phyloP scores from a whole-genome alignment of 2,797 vertebrate species.

The Myiothlypis coronata region DNA sequence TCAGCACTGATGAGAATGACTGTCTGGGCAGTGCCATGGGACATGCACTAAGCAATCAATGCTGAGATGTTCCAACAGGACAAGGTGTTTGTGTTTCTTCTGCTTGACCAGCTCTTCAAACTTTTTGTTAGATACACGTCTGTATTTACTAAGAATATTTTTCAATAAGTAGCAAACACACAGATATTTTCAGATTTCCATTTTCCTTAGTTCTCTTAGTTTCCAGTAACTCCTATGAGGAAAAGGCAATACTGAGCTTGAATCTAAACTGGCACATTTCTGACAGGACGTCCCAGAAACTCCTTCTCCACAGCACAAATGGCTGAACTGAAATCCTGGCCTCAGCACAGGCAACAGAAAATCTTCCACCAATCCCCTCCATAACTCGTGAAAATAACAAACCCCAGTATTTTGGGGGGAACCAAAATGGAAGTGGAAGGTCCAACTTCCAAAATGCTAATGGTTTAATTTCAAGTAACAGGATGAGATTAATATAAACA shows the following conservation, averaged over 20 bases:
- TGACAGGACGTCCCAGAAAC: not conserved
- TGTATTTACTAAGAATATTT: not conserved
- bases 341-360: not conserved
- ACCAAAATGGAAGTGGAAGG: not conserved
- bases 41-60: not conserved
- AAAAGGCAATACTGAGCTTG: not conserved
- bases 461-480: conserved; percentile 27
- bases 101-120: not conserved
- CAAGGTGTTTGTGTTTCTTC: not conserved
- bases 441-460: not conserved
- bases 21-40: not conserved
- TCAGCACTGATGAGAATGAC: not conserved
- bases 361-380: not conserved
- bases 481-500: conserved; percentile 61
- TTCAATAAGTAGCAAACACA: not conserved
- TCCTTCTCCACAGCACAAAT: not conserved
- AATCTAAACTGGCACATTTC: not conserved
- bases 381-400: not conserved
- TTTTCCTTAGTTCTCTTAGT: not conserved
- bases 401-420: not conserved
- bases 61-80: not conserved
- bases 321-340: not conserved
- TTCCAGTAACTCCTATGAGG: not conserved
- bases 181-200: not conserved
- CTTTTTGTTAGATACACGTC: not conserved